Evolutionary conservation across 2,797 vertebrate species (phyloP), one percentile per base, ranked within the genome.

Genomic region (Etheostoma perlongum): DNA sequence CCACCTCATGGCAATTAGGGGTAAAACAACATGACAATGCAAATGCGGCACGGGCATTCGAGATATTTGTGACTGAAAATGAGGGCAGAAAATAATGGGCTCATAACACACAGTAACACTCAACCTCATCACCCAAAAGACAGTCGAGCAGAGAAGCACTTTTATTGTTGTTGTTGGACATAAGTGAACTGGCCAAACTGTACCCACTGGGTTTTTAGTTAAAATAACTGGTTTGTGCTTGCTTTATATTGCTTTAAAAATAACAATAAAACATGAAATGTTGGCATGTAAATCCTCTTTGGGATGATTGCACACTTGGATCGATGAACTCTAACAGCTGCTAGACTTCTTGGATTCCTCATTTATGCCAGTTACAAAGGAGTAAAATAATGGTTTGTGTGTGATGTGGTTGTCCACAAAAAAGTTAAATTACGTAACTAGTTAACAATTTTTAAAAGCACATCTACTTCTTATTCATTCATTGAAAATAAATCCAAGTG

Each of bases 1-100:
- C 90, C 91, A 91, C 86, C 90, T 67, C 4, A 42, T 91, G 91
- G 89, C 58, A 47, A 25, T 12, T 25, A 23, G 14, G 6, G 63
- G 85, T 65, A 92, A 19, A 74, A 74, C 85, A 88, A 53, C 70
- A 74, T 83, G 52, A 76, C 57, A 47, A 68, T 47, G 55, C 53
- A 62, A 72, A 57, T 47, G 40, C 63, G 55, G 76, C 76, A 76
- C 15, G 13, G 18, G 59, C 59, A 66, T 83, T 78, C 67, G 64
- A 77, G 70, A 48, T 70, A 23, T 85, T 63, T 77, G 70, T 74
- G 76, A 83, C 72, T 79, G 58, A 61, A 84, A 79, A 85, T 76
- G 73, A 86, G 79, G 78, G 65, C 77, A 87, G 40, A 78, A 82
- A 83, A 88, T 80, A 76, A 78, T 69, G 25, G 62, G 74, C 59